Evolutionary conservation across 53 echinoderm and acorn worm genomes (phyloP).

Genomic region (Hippasteria phrygiana): DNA sequence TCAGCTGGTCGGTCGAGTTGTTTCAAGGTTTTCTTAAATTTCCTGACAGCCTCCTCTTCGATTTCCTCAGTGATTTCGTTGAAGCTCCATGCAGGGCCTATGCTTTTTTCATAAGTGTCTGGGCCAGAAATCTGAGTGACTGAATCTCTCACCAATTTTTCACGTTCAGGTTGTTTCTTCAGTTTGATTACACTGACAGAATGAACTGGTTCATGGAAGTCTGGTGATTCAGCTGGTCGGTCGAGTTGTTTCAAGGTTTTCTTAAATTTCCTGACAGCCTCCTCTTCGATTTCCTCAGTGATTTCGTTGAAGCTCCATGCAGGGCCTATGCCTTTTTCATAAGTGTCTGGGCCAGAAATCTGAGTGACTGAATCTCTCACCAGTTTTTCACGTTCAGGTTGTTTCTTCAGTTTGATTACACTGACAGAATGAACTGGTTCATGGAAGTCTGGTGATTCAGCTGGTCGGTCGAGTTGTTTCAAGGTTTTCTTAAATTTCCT

Average conservation of each 20-base stretch:
- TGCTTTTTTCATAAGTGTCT: neutral
- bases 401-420: constrained; percentile 59
- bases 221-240: neutral
- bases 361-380: constrained; percentile 23
- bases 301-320: constrained; percentile 3
- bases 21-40: constrained; percentile 16
- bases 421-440: constrained; percentile 39
- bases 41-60: constrained; percentile 31
- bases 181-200: constrained; percentile 47
- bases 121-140: neutral
- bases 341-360: constrained; percentile 3
- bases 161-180: constrained; percentile 20
- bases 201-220: constrained; percentile 7
- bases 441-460: constrained; percentile 17
- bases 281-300: constrained; percentile 37
- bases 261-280: constrained; percentile 36
- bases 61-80: constrained; percentile 7
- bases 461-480: constrained; percentile 9
- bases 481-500: constrained; percentile 39
- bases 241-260: neutral
- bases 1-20: neutral
- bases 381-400: constrained; percentile 3
- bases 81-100: constrained; percentile 7
- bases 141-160: neutral
- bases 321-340: constrained; percentile 10